Conservation (phyloP, 2,888 invertebrate genomes). For the Colletes collaris region DNA sequence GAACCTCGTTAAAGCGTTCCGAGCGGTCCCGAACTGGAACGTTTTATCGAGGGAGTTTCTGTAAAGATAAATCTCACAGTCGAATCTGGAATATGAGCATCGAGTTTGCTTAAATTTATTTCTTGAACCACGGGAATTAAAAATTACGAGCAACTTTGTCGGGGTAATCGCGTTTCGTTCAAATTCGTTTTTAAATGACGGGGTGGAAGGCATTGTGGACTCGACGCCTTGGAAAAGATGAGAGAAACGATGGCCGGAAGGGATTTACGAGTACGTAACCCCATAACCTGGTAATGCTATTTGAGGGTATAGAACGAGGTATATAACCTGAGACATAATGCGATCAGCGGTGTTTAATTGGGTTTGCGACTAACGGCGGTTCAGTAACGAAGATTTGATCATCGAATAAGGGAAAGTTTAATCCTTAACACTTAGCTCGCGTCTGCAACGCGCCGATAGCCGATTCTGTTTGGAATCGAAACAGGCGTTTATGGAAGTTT, state of each 20-base stretch:
- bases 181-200: not conserved
- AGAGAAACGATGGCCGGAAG: not conserved
- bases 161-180: no score
- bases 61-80: no score
- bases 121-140: no score
- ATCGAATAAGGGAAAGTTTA: slow-evolving; percentile 10
- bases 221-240: not conserved
- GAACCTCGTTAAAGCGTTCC: no score
- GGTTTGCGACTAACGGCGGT: slow-evolving; percentile 40
- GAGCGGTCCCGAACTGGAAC: no score
- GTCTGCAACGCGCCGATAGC: not conserved
- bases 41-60: no score
- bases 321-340: slow-evolving; percentile 39
- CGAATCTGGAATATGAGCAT: no score
- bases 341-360: slow-evolving; percentile 43
- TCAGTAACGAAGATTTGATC: slow-evolving; percentile 34
- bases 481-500: not conserved
- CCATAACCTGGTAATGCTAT: slow-evolving; percentile 28
- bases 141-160: no score
- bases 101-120: no score
- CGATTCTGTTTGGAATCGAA: not conserved
- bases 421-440: not conserved
- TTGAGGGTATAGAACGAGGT: slow-evolving; percentile 34
- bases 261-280: slow-evolving; percentile 8
- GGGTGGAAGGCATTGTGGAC: no score